phyloP scores from a whole-genome alignment of 1,140 invertebrate genomes.

The Bombus confusus region DNA sequence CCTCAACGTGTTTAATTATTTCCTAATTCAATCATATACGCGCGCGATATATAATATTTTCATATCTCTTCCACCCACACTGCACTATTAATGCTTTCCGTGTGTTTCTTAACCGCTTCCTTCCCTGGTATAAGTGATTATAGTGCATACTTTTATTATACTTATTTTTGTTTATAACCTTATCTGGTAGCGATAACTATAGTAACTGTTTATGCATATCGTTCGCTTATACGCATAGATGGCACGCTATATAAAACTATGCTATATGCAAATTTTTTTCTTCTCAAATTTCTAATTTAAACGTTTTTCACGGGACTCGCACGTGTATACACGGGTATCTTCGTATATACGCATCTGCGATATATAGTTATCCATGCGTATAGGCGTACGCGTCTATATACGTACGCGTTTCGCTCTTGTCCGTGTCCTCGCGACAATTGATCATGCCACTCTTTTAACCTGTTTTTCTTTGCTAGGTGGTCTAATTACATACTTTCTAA shows the following conservation, averaged over 20 bases:
- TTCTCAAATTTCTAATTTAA: slow-evolving; percentile 53
- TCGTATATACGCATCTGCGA: not conserved
- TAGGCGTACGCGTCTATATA: not conserved
- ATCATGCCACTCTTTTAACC: not conserved
- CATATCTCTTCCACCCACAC: not conserved
- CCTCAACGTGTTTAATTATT: slow-evolving; percentile 46
- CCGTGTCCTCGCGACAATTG: slow-evolving; percentile 20
- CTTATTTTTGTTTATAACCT: slow-evolving; percentile 55
- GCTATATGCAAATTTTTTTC: slow-evolving; percentile 70
- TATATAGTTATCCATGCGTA: not conserved
- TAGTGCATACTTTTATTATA: slow-evolving; percentile 50
- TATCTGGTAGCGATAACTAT: slow-evolving; percentile 69
- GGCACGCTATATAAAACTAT: slow-evolving; percentile 81
- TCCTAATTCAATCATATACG: slow-evolving; percentile 46
- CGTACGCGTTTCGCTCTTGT: slow-evolving; percentile 27
- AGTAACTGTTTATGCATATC: slow-evolving; percentile 73
- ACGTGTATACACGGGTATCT: not conserved
- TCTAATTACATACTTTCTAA: slow-evolving; percentile 36
- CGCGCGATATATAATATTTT: slow-evolving; percentile 46
- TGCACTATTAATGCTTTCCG: slow-evolving; percentile 12
- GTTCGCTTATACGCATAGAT: slow-evolving; percentile 75
- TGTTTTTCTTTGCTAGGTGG: slow-evolving; percentile 10
- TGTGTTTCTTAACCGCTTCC: not conserved
- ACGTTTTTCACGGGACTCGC: slow-evolving; percentile 30
- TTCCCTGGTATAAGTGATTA: slow-evolving; percentile 46